Base-by-base conservation (phyloP, 1,140 invertebrate species). In the Drosophila punjabiensis region DNA sequence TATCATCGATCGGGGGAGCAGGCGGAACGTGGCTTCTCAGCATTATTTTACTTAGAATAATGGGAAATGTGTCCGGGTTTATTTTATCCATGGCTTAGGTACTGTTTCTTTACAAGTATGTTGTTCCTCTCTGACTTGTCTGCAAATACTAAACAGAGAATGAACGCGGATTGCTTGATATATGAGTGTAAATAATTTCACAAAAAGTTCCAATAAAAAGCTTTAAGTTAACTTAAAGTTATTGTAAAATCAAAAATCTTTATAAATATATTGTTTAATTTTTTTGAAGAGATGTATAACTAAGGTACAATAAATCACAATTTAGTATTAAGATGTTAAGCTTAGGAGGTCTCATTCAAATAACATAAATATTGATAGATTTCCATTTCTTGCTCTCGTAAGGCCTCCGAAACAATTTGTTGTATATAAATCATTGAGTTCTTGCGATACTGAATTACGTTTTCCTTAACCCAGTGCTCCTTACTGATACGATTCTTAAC, bases 401-500 rank as follows among this genome's bases (percentile, higher is more conserved):
- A 11, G 7, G 16, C 18, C 18, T 70, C 67, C 3, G 9, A 71
- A 30, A 60, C 66, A 16, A 71, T 50, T 11, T 24, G 6, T 35
- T 60, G 53, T 20, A 59, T 35, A 8, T 53, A 5, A 3, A 2
- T 0, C 48, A 35, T 50, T 6, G 69, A 71, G 28, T 60, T 41
- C 13, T 35, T 71, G 13, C 18, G 9, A 13, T 33, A 71, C 14
- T 60, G 14, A 24, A 71, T 41, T 0, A 71, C 69, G 5, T 41
- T 73, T 16, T 60, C 43, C 2, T 50, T 73, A 13, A 74, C 35
- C 70, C 70, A 73, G 16, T 73, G 43, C 16, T 71, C 67, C 10
- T 59, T 41, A 11, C 13, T 11, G 18, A 70, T 71, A 5, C 39
- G 13, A 4, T 35, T 18, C 16, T 45, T 59, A 4, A 70, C 10